Evolutionary conservation across 2,888 invertebrate genomes (phyloP).

Genomic region (Steromphala cineraria): DNA sequence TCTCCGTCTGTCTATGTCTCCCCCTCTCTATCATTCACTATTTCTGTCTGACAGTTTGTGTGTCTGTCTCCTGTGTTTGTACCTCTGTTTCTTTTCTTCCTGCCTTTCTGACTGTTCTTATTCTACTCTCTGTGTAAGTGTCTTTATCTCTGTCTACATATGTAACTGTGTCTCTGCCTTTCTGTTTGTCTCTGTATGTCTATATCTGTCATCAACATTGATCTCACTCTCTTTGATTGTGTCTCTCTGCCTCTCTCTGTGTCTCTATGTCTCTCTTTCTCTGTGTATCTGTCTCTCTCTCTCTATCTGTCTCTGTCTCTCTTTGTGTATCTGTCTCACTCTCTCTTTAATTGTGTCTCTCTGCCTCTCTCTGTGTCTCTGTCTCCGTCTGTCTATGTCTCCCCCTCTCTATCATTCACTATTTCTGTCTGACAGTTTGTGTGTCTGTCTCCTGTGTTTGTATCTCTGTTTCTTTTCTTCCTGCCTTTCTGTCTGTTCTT

Average conservation of each 20-base stretch:
- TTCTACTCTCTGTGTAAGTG: neutral
- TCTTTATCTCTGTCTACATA: too few relatives aligned
- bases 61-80: too few relatives aligned
- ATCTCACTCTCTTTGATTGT: neutral
- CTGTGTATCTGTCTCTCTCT: neutral
- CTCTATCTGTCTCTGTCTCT: neutral
- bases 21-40: neutral
- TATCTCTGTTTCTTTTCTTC: constrained; percentile 3
- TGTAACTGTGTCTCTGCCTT: too few relatives aligned
- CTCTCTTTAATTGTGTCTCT: neutral
- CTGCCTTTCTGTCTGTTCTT: neutral
- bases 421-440: too few relatives aligned
- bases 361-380: neutral
- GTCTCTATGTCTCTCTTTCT: neutral
- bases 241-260: neutral
- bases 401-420: neutral
- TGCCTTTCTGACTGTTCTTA: neutral
- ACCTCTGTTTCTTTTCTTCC: too few relatives aligned
- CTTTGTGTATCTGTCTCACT: neutral
- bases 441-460: too few relatives aligned
- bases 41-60: neutral
- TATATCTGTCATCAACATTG: too few relatives aligned
- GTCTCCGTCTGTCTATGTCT: neutral
- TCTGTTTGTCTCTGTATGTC: neutral
- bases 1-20: neutral